Evolutionary conservation across 35 echinoderm and acorn worm species (phyloP).

Genomic region (Acanthaster planci): DNA sequence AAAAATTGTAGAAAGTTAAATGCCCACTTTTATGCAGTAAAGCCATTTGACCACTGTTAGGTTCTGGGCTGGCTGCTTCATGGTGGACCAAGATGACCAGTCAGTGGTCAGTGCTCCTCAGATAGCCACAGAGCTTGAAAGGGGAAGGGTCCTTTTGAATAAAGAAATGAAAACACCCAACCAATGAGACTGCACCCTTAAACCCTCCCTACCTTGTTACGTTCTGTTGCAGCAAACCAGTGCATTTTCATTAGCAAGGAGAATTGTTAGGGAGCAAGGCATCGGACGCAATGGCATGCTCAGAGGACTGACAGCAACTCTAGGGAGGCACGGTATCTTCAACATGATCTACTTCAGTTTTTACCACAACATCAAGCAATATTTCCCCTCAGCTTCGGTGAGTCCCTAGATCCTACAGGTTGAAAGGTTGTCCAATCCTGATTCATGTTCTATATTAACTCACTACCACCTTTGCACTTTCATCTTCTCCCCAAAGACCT

Average conservation of each 20-base stretch:
- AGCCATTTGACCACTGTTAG: too few species aligned
- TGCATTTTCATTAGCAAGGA: slow-evolving; percentile 58
- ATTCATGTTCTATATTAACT: too few species aligned
- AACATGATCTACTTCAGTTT: slow-evolving; percentile 81
- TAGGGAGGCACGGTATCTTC: slow-evolving; percentile 71
- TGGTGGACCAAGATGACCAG: too few species aligned
- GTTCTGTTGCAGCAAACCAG: slow-evolving; percentile 60
- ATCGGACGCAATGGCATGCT: slow-evolving; percentile 48
- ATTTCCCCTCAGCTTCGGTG: slow-evolving; percentile 44
- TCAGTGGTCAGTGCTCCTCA: too few species aligned
- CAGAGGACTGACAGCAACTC: slow-evolving; percentile 63
- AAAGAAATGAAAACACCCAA: too few species aligned
- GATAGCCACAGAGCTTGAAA: too few species aligned
- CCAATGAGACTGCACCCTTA: not conserved
- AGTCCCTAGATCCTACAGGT: not conserved
- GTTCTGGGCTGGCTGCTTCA: too few species aligned
- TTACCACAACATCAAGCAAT: slow-evolving; percentile 77
- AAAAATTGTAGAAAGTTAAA: too few species aligned
- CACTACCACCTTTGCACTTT: not conserved
- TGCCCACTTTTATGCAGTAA: too few species aligned
- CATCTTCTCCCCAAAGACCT: slow-evolving; percentile 31
- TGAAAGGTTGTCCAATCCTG: too few species aligned
- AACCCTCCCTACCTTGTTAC: not conserved
- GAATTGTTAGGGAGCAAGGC: slow-evolving; percentile 51
- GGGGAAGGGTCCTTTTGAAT: too few species aligned